A percentile compares a stretch with the other conserved stretches of the same genome.
phyloP scores from a whole-genome alignment of 2,888 invertebrate genomes.

The Ferrisia virgata region DNA sequence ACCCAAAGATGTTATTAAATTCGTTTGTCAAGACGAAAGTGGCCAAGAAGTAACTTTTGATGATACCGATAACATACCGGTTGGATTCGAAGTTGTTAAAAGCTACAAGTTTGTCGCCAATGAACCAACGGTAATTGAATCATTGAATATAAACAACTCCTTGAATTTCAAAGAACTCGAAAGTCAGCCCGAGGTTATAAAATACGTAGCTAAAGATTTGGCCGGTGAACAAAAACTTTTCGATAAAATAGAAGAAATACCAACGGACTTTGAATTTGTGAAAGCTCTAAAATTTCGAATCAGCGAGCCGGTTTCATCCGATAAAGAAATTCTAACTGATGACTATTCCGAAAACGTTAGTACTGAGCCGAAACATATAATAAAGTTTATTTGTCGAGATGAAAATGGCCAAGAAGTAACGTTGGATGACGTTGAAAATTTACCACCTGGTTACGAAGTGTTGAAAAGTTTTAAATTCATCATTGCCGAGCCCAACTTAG shows the following conservation, averaged over 20 bases:
- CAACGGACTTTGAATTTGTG: neutral
- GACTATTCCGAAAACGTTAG: neutral
- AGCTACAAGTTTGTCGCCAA: neutral
- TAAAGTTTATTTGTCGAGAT: neutral
- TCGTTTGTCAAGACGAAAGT: neutral
- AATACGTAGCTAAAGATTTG: neutral
- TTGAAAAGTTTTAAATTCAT: neutral
- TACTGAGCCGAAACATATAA: neutral
- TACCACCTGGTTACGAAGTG: neutral
- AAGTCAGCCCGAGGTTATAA: neutral
- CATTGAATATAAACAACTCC: neutral
- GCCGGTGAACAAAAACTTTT: neutral
- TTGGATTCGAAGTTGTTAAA: slow-evolving; percentile 9
- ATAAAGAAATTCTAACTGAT: neutral
- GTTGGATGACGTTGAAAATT: neutral
- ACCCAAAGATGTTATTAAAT: neutral
- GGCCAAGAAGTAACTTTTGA: neutral
- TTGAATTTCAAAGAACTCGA: neutral
- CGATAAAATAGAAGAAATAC: neutral
- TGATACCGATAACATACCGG: neutral
- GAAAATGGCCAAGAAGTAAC: slow-evolving; percentile 14
- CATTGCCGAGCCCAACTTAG: neutral
- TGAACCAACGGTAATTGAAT: neutral
- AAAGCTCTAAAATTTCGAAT: neutral
- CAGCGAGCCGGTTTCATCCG: neutral